Base-by-base conservation (phyloP, 2,888 invertebrate species). In the Ectemnius continuus region DNA sequence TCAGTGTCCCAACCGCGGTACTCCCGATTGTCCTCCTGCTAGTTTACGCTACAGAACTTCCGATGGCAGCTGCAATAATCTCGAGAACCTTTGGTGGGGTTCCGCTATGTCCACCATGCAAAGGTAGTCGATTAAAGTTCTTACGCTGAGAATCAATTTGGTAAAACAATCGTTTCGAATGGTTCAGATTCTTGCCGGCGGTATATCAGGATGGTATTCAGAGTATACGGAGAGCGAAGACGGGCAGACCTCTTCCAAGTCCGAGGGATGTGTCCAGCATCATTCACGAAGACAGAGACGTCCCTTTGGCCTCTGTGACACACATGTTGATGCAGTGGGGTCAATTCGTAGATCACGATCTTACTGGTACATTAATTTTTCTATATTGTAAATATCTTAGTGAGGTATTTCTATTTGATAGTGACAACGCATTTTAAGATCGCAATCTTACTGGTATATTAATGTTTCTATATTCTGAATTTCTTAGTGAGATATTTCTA, bases 281-380 rank as follows among this genome's bases (percentile, higher is more conserved):
- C 2, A 93, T 96, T 62, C 95, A 96, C 88, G 92, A 93, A 76
- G 92, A 93, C 82, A 92, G 92, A 77, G 94, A 94, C 83, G 92
- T 92, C 0, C 95, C 95, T 79, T 93, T 94, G 5, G 92, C 93
- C 0, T 93, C 93, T 0, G 92, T 96, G 8, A 96, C 96, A 0
- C 94, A 96, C 80, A 94, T 96, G 93, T 93, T 96, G 73, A 97
- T 97, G 94, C 97, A 97, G 88, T 97, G 97, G 96, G 97, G 97
- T 0, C 97, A 98, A 91, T 95, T 98, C 83, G 87, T 98, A 71
- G 97, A 97, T 88, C 97, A 98, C 86, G 97, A 98, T 88, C 91
- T 98, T 78, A 96, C 96, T 67, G 91, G 91, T 91, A 78, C 46
- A n/a, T 52, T 52, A 20, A 20, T 20, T 45, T 14, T 45, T 14